Percentiles rank a stretch among this genome's conserved stretches.
Evolutionary conservation across 1,140 invertebrate species (phyloP).

Genomic region (Sycophila sp.): DNA sequence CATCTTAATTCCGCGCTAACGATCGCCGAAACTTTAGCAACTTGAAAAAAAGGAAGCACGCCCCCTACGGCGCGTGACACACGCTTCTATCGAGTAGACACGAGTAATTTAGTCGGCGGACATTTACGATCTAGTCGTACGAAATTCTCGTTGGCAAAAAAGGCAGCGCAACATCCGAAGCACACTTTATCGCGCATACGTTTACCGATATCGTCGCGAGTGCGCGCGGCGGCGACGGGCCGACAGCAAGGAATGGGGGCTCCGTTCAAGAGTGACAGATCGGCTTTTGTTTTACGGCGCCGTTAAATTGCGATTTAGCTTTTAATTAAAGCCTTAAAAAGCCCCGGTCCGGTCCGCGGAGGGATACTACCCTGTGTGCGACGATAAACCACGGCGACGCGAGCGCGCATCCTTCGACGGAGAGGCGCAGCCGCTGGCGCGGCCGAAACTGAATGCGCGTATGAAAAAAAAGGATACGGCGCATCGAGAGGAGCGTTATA

Average conservation of each 20-base stretch:
- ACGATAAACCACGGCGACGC: not conserved
- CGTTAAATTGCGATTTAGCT: slow-evolving; percentile 57
- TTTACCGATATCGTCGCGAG: slow-evolving; percentile 21
- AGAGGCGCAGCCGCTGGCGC: not conserved
- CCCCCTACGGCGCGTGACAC: not conserved
- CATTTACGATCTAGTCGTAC: slow-evolving; percentile 13
- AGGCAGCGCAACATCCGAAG: slow-evolving; percentile 3
- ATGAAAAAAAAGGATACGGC: slow-evolving; percentile 18
- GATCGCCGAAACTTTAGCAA: slow-evolving; percentile 7
- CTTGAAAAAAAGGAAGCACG: not conserved
- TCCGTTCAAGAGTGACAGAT: slow-evolving; percentile 45
- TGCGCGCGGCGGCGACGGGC: slow-evolving; percentile 10
- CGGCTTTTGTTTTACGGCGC: slow-evolving; percentile 53
- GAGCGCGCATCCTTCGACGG: not conserved
- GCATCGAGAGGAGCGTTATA: slow-evolving; percentile 26
- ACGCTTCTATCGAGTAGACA: slow-evolving; percentile 17
- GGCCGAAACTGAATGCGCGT: not conserved
- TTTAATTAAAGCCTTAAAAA: slow-evolving; percentile 55
- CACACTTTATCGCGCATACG: not conserved
- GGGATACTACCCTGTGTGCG: not conserved
- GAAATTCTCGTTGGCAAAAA: slow-evolving; percentile 7
- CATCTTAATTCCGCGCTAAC: slow-evolving; percentile 1
- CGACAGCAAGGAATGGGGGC: slow-evolving; percentile 37
- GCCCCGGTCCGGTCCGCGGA: slow-evolving; percentile 31
- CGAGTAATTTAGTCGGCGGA: slow-evolving; percentile 24